These are phyloP conservation scores for Hydractinia symbiolongicarpus DNA, from an alignment of 30 jellyfish, hydroid and myxozoan species.

Conservation along the genomic window DNA sequence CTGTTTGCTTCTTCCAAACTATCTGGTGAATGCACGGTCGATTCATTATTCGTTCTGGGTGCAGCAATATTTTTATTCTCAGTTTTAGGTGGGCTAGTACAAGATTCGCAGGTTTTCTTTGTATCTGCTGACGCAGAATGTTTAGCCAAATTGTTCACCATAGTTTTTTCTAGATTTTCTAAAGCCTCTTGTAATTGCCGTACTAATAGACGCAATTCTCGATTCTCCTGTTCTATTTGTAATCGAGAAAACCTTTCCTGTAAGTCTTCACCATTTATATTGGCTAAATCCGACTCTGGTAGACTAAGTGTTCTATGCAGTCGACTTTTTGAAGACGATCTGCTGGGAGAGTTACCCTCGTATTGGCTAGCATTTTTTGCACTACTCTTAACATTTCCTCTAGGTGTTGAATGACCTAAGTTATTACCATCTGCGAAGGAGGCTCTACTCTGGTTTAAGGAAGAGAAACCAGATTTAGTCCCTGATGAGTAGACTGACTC, in stretches of 20 bases:
- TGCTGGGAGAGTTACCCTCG: constrained; percentile 45
- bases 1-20: constrained; percentile 25
- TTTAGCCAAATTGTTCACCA: constrained; percentile 47
- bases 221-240: constrained; percentile 94
- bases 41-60: not conserved
- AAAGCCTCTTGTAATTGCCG: constrained; percentile 81
- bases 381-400: constrained; percentile 37
- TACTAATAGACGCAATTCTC: constrained; percentile 65
- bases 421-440: constrained; percentile 51
- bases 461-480: constrained; percentile 58
- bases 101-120: constrained; percentile 39
- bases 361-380: constrained; percentile 41
- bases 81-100: constrained; percentile 41
- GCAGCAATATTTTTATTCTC: constrained; percentile 27
- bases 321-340: constrained; percentile 57
- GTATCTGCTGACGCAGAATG: constrained; percentile 28
- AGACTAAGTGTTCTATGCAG: constrained; percentile 82
- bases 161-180: constrained; percentile 73
- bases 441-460: constrained; percentile 60
- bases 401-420: constrained; percentile 69
- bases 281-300: constrained; percentile 92
- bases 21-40: constrained; percentile 24
- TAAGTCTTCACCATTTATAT: constrained; percentile 69
- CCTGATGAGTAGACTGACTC: constrained; percentile 76
- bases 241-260: constrained; percentile 87